Evolutionary conservation across 2,797 vertebrate genomes (phyloP).

Genomic region (Thaleichthys pacificus): DNA sequence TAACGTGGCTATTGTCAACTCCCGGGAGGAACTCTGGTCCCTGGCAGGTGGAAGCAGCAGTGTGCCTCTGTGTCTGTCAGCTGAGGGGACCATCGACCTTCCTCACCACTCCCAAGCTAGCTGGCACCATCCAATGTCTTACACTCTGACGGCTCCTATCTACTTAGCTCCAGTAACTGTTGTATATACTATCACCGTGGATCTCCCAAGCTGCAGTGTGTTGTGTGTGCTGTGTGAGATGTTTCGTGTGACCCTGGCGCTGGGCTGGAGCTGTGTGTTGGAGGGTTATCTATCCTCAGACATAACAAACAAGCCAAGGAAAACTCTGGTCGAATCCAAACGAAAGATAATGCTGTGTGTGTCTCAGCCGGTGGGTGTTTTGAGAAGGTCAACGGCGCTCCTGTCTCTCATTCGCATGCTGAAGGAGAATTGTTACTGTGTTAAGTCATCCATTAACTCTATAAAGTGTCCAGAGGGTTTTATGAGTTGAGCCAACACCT

Average conservation of each 20-base stretch:
- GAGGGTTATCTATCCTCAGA: not conserved
- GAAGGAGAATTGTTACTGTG: not conserved
- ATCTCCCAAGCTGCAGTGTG: not conserved
- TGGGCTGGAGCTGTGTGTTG: not conserved
- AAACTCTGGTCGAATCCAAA: not conserved
- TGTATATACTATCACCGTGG: not conserved
- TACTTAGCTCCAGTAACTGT: not conserved
- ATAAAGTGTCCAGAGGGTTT: too few species aligned
- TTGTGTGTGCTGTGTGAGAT: not conserved
- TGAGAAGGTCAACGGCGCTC: not conserved
- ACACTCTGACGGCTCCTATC: slow-evolving; percentile 39
- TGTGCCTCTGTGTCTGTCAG: slow-evolving; percentile 15
- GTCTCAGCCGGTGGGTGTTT: slow-evolving; percentile 20
- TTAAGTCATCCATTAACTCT: not conserved
- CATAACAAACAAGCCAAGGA: not conserved
- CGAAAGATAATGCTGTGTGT: not conserved
- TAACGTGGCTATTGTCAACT: slow-evolving; percentile 35
- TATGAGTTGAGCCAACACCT: not conserved
- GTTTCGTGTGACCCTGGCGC: not conserved
- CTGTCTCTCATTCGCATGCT: not conserved
- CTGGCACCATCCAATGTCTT: slow-evolving; percentile 14
- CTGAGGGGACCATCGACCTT: slow-evolving; percentile 7
- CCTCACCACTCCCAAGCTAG: slow-evolving; percentile 21
- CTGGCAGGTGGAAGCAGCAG: too few species aligned
- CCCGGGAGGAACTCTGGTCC: not conserved